A percentile compares a stretch with the other conserved stretches of the same genome.
These are phyloP conservation scores for Ictalurus furcatus DNA, from an alignment of 2,113 vertebrate genomes.

Conservation along the genomic window DNA sequence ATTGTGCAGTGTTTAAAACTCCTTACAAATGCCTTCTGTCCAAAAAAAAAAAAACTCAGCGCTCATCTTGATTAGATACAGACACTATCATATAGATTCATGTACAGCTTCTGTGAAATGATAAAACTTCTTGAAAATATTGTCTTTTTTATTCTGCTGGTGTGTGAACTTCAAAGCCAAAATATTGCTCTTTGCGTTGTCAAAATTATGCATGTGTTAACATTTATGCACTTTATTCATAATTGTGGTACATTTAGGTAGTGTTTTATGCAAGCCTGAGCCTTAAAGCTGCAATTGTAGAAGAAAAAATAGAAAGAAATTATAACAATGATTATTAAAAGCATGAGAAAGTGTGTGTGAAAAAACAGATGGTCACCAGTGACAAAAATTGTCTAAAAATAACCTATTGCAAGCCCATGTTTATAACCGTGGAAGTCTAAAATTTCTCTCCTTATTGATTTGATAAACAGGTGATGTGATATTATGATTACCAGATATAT, in stretches of 20 bases:
- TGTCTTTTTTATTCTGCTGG: constrained; percentile 12
- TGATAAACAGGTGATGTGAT: not conserved
- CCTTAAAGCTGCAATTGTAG: constrained; percentile 9
- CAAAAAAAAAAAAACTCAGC: not conserved
- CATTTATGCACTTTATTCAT: not conserved
- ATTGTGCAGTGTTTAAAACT: not conserved
- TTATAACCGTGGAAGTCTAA: not conserved
- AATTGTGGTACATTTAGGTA: not conserved
- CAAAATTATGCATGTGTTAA: not conserved
- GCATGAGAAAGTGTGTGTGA: not conserved
- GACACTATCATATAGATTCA: not conserved
- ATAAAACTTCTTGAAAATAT: not conserved
- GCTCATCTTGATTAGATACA: not conserved
- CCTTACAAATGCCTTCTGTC: not conserved
- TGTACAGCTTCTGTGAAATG: not conserved
- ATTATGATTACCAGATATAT: not conserved
- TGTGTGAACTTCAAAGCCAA: not conserved
- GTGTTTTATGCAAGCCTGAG: constrained; percentile 10
- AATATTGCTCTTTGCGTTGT: constrained; percentile 12
- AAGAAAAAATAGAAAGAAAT: not conserved
- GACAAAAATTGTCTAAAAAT: not conserved
- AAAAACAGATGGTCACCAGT: not conserved
- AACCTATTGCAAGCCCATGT: not conserved
- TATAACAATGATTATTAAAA: not conserved
- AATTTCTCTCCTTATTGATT: not conserved